Conservation (phyloP, 2,797 vertebrate species). For the Mus spretus region DNA sequence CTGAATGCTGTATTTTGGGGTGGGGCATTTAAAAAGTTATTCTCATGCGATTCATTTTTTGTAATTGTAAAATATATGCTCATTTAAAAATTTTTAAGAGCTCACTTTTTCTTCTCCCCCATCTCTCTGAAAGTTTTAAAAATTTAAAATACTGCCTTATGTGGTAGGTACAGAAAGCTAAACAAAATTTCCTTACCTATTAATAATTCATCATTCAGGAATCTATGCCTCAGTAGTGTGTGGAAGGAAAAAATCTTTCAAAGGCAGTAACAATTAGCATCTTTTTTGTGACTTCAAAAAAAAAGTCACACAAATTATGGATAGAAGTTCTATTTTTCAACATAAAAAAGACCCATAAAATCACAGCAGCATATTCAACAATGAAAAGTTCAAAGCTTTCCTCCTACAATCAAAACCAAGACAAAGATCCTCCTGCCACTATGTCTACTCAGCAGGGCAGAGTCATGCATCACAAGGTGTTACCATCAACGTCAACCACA, state of each 20-base stretch:
- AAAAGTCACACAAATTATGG: neutral
- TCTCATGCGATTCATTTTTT: neutral
- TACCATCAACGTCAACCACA: neutral
- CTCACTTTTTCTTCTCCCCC: neutral
- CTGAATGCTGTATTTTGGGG: neutral
- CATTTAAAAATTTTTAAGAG: slow-evolving; percentile 49
- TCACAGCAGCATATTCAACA: neutral
- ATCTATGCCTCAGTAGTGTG: neutral
- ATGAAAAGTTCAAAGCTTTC: neutral
- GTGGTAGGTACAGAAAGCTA: neutral
- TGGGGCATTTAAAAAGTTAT: slow-evolving; percentile 38
- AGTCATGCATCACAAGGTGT: neutral
- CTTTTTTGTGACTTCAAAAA: neutral
- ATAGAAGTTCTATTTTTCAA: neutral
- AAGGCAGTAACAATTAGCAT: neutral
- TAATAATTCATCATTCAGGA: neutral
- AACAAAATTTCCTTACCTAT: neutral
- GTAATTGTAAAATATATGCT: slow-evolving; percentile 26
- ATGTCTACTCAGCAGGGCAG: neutral
- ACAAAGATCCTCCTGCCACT: neutral
- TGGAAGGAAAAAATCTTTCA: neutral
- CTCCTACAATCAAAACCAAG: neutral
- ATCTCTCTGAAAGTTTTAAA: neutral
- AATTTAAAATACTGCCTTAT: neutral
- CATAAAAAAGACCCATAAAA: neutral